Evolutionary conservation across 1,140 invertebrate species (phyloP).

Genomic region (Centruroides sculpturatus): DNA sequence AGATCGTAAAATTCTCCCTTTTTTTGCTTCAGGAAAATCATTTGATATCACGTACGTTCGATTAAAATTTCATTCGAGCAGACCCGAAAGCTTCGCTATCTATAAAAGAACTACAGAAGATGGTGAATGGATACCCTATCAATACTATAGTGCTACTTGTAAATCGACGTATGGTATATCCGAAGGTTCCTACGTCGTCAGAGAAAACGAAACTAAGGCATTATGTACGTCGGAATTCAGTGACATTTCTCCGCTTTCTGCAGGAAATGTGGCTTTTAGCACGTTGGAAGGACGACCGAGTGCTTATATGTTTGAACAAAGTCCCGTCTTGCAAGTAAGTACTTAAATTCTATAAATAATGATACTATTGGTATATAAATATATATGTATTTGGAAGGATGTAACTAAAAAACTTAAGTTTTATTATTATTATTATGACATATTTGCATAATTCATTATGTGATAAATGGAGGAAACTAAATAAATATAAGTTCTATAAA

Average conservation of each 20-base stretch:
- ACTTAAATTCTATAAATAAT: too few species aligned
- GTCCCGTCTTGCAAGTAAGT: conserved; percentile 65
- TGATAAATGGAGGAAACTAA: too few species aligned
- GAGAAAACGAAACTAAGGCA: conserved; percentile 66
- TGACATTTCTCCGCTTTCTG: conserved; percentile 87
- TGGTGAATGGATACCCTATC: conserved; percentile 82
- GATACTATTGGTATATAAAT: too few species aligned
- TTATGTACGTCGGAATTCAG: conserved; percentile 93
- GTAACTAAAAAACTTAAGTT: too few species aligned
- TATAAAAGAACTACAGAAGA: conserved; percentile 67
- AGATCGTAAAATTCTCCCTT: conserved; percentile 7
- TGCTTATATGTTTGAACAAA: conserved; percentile 78
- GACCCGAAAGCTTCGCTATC: conserved; percentile 94
- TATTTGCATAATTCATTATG: too few species aligned
- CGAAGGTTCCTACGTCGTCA: conserved; percentile 41
- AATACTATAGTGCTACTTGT: conserved; percentile 89
- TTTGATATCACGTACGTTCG: conserved; percentile 95
- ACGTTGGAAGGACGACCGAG: conserved; percentile 89
- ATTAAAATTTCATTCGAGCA: conserved; percentile 79
- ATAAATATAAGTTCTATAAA: too few species aligned
- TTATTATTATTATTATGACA: too few species aligned
- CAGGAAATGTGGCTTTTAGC: conserved; percentile 91
- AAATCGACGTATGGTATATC: conserved; percentile 72
- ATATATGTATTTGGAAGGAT: too few species aligned
- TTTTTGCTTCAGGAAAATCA: conserved; percentile 65